Base-by-base conservation (phyloP, 2,113 vertebrate species). In the Heterocephalus glaber region DNA sequence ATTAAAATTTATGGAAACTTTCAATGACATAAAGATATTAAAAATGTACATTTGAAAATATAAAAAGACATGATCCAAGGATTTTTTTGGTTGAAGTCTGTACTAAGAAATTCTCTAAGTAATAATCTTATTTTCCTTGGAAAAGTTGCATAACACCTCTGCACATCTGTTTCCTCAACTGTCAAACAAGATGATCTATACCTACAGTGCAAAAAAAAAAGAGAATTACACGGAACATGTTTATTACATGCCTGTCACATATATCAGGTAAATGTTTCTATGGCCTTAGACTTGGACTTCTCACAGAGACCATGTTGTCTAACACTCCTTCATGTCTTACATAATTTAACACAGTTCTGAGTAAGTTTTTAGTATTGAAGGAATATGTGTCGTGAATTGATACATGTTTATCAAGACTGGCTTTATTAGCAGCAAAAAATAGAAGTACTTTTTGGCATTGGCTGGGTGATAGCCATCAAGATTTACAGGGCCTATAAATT, bases 41-140 rank as follows among this genome's bases (percentile, higher is more conserved):
- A 49, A 77, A 76, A 92, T 76, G 26, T 68, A 66, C 47, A 30
- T 35, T 68, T 49, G 22, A 16, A 68, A 44, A 58, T 81, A 81
- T 9, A 60, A 47, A 56, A 52, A 4, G 2, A 28, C 22, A 28
- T 6, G 74, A 9, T 86, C 19, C 7, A 72, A 82, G 70, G 47
- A 89, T 60, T 94, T 97, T n/a, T 72, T 35, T 9, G 66, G 0
- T 49, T 65, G 47, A 88, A 76, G 33, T 20, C 58, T 60, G 30
- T 41, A 60, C 28, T 8, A 63, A 92, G 14, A 90, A 82, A 88
- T 14, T 88, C 3, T 56, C 12, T 58, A 54, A 84, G 22, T 58
- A 52, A 63, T 33, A 90, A n/a, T 63, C 22, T 63, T 87, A 52
- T 12, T 88, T 94, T 87, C 81, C 74, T 91, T 92, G n/a, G 13